These are phyloP conservation scores for Tineola bisselliella DNA, from an alignment of 2,888 invertebrate species.

Conservation along the genomic window DNA sequence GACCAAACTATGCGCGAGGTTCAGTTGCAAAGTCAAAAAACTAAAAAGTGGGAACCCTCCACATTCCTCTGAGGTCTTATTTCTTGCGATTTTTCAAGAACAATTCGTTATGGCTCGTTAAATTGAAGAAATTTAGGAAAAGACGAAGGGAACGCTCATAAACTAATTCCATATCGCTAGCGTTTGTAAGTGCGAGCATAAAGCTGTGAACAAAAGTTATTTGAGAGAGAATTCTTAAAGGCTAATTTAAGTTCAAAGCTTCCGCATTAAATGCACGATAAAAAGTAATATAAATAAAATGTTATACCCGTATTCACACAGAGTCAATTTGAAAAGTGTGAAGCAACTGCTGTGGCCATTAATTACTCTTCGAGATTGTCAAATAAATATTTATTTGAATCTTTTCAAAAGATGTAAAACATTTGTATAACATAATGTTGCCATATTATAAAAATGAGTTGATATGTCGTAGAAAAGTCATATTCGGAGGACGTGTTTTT, in stretches of 20 bases:
- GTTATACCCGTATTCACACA: background rate
- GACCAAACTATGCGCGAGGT: background rate
- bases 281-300: background rate
- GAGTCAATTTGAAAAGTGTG: background rate
- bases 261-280: background rate
- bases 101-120: slow-evolving; percentile 31
- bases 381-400: background rate
- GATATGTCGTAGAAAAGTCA: slow-evolving; percentile 3
- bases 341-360: background rate
- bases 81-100: slow-evolving; percentile 14
- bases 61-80: slow-evolving; percentile 17
- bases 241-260: background rate
- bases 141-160: slow-evolving; percentile 16
- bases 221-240: background rate
- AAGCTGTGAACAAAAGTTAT: background rate
- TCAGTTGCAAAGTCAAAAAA: background rate
- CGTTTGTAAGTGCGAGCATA: background rate
- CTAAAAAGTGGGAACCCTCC: background rate
- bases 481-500: slow-evolving; percentile 30
- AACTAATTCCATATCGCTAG: slow-evolving; percentile 7
- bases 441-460: background rate
- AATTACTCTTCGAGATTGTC: background rate
- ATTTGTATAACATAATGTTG: background rate
- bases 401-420: background rate
- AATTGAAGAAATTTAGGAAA: slow-evolving; percentile 27